Base-by-base conservation (phyloP, 2,888 invertebrate species). In the Aromia moschata region DNA sequence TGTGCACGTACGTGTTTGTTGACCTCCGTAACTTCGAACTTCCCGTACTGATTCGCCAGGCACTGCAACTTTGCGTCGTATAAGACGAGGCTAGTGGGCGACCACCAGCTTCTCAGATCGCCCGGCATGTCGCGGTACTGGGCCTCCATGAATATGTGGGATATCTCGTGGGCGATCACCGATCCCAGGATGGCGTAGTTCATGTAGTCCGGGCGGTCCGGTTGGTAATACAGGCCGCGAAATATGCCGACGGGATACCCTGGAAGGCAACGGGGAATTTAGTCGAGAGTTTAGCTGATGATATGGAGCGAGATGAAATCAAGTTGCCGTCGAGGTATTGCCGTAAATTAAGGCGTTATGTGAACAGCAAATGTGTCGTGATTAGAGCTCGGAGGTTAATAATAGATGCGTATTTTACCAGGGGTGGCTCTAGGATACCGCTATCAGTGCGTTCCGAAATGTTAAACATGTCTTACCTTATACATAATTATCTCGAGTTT, bases 71-170 rank as follows among this genome's bases (percentile, higher is more conserved):
- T 91, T 66, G 90, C 85, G 59, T 93, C 82, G 79, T 94, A 97
- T 41, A 88, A 87, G 64, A 88, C 84, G 70, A 93, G 90, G 3
- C 95, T 95, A 63, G 84, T 83, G 43, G 89, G 84, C 62, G 90
- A 88, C 94, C 96, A 96, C 96, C 96, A 96, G 74, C 94, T 93
- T 5, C 90, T 86, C 55, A 94, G 82, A 78, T 95, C 94, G 5
- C 96, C 95, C 62, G 47, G 31, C 36, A 14, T 88, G 79, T 95
- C 92, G 74, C 92, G 94, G 81, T 93, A 91, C 47, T 94, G 87
- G 54, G 95, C 93, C 56, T 75, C 71, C 49, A 77, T 71, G 57
- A 78, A 74, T 58, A 78, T 74, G 60, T 79, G 78, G 58, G 77
- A 77, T 49, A 80, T 70, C 72, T 79, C 74, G 62, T 77, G 74